A percentile compares a stretch with the other conserved stretches of the same genome.
phyloP scores from a whole-genome alignment of 1,140 invertebrate species.

The Holotrichia oblita region DNA sequence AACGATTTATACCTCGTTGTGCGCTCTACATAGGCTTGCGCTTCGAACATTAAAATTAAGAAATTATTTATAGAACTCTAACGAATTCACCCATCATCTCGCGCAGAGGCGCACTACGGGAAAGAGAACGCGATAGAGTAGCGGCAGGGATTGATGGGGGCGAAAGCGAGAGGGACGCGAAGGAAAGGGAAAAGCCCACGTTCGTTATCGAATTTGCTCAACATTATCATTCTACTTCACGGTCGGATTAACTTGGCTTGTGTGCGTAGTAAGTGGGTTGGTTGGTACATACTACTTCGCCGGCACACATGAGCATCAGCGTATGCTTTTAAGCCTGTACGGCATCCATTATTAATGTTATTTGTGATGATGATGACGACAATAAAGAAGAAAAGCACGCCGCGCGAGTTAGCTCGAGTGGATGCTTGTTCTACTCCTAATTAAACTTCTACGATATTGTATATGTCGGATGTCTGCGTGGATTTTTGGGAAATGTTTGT shows the following conservation, averaged over 20 bases:
- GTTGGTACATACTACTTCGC: background rate
- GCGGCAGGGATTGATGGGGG: background rate
- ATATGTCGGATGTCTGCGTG: no score
- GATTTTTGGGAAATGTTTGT: background rate
- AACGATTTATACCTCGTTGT: background rate
- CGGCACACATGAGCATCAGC: background rate
- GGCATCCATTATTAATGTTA: conserved; percentile 5
- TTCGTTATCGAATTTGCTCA: conserved; percentile 23
- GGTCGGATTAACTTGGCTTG: conserved; percentile 15
- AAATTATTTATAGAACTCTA: conserved; percentile 36
- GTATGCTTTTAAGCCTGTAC: conserved; percentile 11
- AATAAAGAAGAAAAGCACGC: background rate
- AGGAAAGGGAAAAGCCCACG: background rate
- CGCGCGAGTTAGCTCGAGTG: background rate
- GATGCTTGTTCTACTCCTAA: no score
- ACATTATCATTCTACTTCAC: conserved; percentile 29
- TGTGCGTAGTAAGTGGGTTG: background rate
- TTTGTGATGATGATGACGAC: background rate
- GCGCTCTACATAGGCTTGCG: background rate
- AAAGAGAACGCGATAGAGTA: background rate
- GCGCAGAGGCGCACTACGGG: background rate
- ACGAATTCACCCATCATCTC: background rate
- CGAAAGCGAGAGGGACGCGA: background rate
- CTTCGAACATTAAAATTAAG: conserved; percentile 28
- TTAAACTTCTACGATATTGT: no score